Conservation (phyloP, 2,888 invertebrate genomes). For the Thera obeliscata region DNA sequence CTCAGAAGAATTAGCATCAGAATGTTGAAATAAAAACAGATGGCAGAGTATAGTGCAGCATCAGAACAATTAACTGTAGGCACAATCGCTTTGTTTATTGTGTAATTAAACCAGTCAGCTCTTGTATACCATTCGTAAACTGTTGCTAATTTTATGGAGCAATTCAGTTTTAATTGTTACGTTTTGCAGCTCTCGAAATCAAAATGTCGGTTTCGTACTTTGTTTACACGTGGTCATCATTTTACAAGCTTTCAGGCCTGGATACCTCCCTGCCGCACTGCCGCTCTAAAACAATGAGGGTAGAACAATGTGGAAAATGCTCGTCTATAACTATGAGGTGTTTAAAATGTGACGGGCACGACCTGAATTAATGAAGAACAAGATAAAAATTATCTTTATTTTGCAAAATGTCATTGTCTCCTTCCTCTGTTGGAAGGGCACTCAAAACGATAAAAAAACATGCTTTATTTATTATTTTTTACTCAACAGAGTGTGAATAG, state of each 20-base stretch:
- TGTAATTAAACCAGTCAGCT: constrained; percentile 41
- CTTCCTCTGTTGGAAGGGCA: no score
- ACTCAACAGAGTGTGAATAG: no score
- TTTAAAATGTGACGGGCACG: no score
- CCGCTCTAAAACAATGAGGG: no score
- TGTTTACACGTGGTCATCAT: constrained; percentile 11
- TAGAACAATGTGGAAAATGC: no score
- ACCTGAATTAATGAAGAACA: no score
- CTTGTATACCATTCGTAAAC: constrained; percentile 39
- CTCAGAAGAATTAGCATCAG: constrained; percentile 29
- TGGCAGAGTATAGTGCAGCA: constrained; percentile 27
- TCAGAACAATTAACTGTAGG: constrained; percentile 30
- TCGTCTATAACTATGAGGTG: no score
- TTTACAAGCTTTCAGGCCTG: constrained; percentile 9
- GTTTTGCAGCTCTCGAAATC: constrained; percentile 25
- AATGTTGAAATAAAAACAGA: constrained; percentile 35
- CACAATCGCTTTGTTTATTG: constrained; percentile 41
- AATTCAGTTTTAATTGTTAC: constrained; percentile 39
- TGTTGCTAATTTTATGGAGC: constrained; percentile 41
- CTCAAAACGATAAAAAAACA: no score
- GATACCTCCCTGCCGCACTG: background rate
- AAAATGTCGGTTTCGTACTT: constrained; percentile 30
- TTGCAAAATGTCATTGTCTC: no score
- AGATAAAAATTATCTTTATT: no score
- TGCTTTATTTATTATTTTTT: no score